Conservation (phyloP, 2,113 vertebrate species). For the Eulacestoma nigropectus region DNA sequence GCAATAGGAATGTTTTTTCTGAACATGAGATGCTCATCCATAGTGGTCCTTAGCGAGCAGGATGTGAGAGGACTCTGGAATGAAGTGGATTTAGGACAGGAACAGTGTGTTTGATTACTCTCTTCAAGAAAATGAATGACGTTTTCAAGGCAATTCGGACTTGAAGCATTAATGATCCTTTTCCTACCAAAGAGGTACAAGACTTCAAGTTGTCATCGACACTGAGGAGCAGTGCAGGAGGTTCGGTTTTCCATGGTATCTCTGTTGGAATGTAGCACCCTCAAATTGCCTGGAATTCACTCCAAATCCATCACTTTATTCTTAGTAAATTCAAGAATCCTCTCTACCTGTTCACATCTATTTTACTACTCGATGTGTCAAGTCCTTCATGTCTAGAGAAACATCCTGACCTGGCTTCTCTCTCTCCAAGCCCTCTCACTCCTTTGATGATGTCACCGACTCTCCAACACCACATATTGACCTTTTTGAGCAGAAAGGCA, state of each 20-base stretch:
- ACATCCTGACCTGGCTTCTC: neutral
- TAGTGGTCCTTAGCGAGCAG: neutral
- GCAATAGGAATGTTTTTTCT: neutral
- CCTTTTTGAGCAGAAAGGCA: neutral
- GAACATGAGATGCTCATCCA: neutral
- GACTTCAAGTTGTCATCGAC: rapidly evolving
- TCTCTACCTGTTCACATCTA: neutral
- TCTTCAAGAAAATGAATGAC: neutral
- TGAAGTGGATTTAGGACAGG: neutral
- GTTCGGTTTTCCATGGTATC: neutral
- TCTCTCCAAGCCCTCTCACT: neutral
- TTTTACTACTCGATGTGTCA: neutral
- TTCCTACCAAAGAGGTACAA: neutral
- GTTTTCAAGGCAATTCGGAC: neutral
- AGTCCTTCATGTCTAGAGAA: neutral
- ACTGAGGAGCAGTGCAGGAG: neutral
- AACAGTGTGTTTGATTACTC: neutral
- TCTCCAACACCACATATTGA: neutral
- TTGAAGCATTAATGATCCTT: neutral
- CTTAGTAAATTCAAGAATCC: neutral
- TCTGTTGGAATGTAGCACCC: neutral
- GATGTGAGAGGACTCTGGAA: neutral
- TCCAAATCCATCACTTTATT: neutral
- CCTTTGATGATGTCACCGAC: neutral
- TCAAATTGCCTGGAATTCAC: neutral